These are phyloP conservation scores for Cryptocephalus moraei DNA, from an alignment of 2,888 invertebrate species.

Conservation along the genomic window DNA sequence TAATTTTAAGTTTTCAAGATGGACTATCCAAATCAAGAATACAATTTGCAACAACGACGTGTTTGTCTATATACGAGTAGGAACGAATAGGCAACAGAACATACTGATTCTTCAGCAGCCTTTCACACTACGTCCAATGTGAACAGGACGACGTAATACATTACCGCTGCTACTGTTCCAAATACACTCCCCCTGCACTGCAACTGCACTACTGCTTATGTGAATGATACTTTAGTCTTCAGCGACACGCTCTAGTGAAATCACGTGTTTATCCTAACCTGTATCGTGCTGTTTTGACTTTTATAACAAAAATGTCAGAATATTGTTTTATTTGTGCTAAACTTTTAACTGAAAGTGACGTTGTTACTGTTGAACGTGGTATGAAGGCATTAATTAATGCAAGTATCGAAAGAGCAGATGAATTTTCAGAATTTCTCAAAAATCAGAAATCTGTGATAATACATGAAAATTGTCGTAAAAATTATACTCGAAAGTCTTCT, in stretches of 20 bases:
- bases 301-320: slow-evolving; percentile 6
- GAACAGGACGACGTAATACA: too few relatives aligned
- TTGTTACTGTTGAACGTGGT: slow-evolving; percentile 20
- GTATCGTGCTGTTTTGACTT: slow-evolving; percentile 1
- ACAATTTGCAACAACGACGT: too few relatives aligned
- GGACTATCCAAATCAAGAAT: too few relatives aligned
- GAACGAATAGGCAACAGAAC: too few relatives aligned
- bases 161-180: too few relatives aligned
- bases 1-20: too few relatives aligned
- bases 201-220: too few relatives aligned
- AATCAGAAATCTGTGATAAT: slow-evolving; percentile 1
- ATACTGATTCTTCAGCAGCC: too few relatives aligned
- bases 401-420: slow-evolving; percentile 11
- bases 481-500: slow-evolving; percentile 4
- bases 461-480: slow-evolving; percentile 2
- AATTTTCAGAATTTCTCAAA: slow-evolving; percentile 4
- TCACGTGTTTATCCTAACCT: slow-evolving; percentile 3
- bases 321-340: slow-evolving; percentile 24
- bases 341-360: slow-evolving; percentile 23
- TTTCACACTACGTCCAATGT: too few relatives aligned
- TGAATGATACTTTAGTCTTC: too few relatives aligned
- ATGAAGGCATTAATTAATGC: slow-evolving; percentile 14
- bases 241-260: slow-evolving; percentile 14
- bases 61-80: too few relatives aligned
- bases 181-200: too few relatives aligned